phyloP scores from a whole-genome alignment of 2,888 invertebrate genomes.

The Callyntrura sp. region DNA sequence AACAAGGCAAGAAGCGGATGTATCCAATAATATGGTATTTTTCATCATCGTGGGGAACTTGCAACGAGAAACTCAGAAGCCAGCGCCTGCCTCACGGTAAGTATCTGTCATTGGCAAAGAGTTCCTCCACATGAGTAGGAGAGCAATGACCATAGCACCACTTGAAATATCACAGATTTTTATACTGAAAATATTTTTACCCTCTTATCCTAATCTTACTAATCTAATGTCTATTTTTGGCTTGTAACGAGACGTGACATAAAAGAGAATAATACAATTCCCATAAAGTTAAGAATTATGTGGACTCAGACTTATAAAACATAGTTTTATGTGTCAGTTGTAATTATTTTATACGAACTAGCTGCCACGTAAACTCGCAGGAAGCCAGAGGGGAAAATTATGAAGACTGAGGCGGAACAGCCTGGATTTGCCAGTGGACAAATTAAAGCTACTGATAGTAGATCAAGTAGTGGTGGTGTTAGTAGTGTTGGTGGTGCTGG shows the following conservation, averaged over 20 bases:
- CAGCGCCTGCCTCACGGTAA: slow-evolving; percentile 61
- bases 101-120: slow-evolving; percentile 59
- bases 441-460: slow-evolving; percentile 62
- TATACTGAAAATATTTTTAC: slow-evolving; percentile 15
- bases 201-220: slow-evolving; percentile 32
- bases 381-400: slow-evolving; percentile 38
- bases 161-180: slow-evolving; percentile 32
- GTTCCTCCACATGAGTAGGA: slow-evolving; percentile 62
- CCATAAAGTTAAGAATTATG: slow-evolving; percentile 15
- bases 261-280: background rate
- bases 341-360: background rate
- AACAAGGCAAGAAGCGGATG: too few species aligned
- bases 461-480: slow-evolving; percentile 23
- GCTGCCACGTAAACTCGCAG: background rate
- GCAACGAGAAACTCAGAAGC: slow-evolving; percentile 54
- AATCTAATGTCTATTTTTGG: slow-evolving; percentile 14
- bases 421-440: slow-evolving; percentile 65
- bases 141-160: slow-evolving; percentile 33
- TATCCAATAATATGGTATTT: background rate
- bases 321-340: slow-evolving; percentile 32
- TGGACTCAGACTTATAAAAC: slow-evolving; percentile 5
- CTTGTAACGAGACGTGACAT: background rate
- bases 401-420: slow-evolving; percentile 81
- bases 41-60: slow-evolving; percentile 48
- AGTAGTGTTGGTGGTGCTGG: slow-evolving; percentile 31